These are phyloP conservation scores for Liopterus haemorrhoidalis DNA, from an alignment of 2,888 invertebrate genomes.

Conservation along the genomic window DNA sequence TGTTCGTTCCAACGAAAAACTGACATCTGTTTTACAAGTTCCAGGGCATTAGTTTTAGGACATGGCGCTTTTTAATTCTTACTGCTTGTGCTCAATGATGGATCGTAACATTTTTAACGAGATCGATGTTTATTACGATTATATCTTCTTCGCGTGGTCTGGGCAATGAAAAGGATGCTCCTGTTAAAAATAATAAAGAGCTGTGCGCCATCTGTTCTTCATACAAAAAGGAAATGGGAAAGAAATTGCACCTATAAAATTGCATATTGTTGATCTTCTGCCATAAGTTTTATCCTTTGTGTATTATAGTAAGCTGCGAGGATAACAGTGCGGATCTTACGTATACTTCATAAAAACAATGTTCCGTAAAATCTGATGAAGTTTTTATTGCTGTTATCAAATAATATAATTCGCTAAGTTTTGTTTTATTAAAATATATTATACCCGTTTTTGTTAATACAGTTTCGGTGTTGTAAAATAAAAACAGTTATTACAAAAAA, in stretches of 20 bases:
- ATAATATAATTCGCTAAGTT: slow-evolving; percentile 3
- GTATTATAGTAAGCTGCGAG: no score
- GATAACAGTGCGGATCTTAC: no score
- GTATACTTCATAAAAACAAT: no score
- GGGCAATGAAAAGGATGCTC: slow-evolving; percentile 17
- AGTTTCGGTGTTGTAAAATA: no score
- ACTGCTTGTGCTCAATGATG: slow-evolving; percentile 1
- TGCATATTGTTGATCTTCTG: no score
- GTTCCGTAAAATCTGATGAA: slow-evolving; percentile 13
- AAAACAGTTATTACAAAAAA: no score
- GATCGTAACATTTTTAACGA: slow-evolving; percentile 21
- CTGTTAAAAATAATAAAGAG: slow-evolving; percentile 23
- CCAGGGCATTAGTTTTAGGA: slow-evolving; percentile 16
- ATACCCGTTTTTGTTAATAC: no score
- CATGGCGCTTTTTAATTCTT: slow-evolving; percentile 14
- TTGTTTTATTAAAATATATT: slow-evolving; percentile 13
- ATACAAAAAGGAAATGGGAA: background rate
- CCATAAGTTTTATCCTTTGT: no score
- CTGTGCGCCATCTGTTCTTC: slow-evolving; percentile 16
- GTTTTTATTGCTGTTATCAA: slow-evolving; percentile 14
- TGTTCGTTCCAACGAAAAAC: no score
- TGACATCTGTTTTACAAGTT: slow-evolving; percentile 20
- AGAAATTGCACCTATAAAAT: slow-evolving; percentile 14
- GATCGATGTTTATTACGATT: slow-evolving; percentile 14
- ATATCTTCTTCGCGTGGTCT: background rate